Evolutionary conservation across 1,140 invertebrate genomes (phyloP).

Genomic region (Microplitis demolitor): DNA sequence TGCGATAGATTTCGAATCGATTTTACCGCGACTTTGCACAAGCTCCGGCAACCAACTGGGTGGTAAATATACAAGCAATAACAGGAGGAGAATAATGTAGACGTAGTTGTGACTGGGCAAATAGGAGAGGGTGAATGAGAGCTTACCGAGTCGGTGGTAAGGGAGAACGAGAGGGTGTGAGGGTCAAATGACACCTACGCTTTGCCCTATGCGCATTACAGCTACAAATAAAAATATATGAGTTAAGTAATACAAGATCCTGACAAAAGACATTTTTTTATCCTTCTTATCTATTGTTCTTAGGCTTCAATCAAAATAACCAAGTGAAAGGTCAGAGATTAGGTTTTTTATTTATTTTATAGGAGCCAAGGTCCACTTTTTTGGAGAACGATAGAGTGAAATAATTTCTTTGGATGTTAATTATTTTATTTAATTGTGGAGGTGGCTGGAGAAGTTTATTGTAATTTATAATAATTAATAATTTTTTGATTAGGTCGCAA

Average conservation of each 20-base stretch:
- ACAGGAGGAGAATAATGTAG: neutral
- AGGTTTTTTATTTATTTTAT: no score
- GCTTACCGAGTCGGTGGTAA: neutral
- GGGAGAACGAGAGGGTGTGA: neutral
- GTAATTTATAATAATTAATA: no score
- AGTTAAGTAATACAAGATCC: neutral
- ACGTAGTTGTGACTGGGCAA: neutral
- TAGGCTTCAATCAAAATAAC: no score
- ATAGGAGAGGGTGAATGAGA: neutral
- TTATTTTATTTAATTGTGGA: no score
- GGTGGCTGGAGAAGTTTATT: no score
- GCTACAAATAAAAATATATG: neutral
- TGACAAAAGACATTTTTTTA: neutral
- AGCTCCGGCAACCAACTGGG: neutral
- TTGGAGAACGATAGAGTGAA: no score
- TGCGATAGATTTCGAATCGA: constrained; percentile 14
- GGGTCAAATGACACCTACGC: constrained; percentile 10
- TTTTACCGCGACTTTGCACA: constrained; percentile 1
- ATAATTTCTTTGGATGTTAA: no score
- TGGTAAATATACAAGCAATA: neutral
- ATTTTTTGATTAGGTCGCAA: neutral
- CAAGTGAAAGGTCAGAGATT: no score
- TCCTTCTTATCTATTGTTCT: no score
- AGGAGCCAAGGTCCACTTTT: no score
- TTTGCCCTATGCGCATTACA: neutral